phyloP scores from a whole-genome alignment of 2,888 invertebrate species.

The Microchrysa polita region DNA sequence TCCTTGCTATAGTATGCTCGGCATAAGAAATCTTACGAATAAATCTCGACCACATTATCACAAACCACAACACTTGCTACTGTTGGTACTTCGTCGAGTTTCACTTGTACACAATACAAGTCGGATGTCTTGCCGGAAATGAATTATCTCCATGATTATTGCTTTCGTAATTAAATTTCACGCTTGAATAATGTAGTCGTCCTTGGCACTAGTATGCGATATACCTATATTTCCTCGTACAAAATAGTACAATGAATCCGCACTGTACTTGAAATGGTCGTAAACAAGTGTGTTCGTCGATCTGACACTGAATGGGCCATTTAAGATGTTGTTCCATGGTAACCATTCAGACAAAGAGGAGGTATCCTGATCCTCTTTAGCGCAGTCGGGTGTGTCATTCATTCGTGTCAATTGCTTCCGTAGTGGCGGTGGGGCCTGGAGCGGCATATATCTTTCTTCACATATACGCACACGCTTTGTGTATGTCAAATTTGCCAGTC shows the following conservation, averaged over 20 bases:
- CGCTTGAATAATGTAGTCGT: slow-evolving; percentile 48
- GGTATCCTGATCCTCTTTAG: not conserved
- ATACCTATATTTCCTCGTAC: no score
- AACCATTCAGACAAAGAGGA: not conserved
- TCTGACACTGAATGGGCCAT: not conserved
- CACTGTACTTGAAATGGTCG: not conserved
- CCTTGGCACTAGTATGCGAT: slow-evolving; percentile 34
- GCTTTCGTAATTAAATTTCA: slow-evolving; percentile 49
- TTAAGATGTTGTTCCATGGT: not conserved
- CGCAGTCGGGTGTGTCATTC: not conserved
- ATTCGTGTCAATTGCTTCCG: slow-evolving; percentile 39
- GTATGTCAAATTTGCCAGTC: slow-evolving; percentile 45
- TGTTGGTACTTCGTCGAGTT: not conserved
- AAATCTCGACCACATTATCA: slow-evolving; percentile 30
- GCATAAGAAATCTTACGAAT: not conserved
- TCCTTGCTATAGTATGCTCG: not conserved
- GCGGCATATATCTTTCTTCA: slow-evolving; percentile 32
- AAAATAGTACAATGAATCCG: not conserved
- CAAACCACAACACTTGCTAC: slow-evolving; percentile 14
- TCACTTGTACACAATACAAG: not conserved
- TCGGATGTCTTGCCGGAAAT: slow-evolving; percentile 40
- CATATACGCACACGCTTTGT: slow-evolving; percentile 23
- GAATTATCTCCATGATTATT: slow-evolving; percentile 48
- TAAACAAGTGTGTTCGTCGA: not conserved
- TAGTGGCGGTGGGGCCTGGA: no score